Evolutionary conservation across 2,888 invertebrate species (phyloP), one percentile per base, ranked within the genome.

Genomic region (Heliconius erato): DNA sequence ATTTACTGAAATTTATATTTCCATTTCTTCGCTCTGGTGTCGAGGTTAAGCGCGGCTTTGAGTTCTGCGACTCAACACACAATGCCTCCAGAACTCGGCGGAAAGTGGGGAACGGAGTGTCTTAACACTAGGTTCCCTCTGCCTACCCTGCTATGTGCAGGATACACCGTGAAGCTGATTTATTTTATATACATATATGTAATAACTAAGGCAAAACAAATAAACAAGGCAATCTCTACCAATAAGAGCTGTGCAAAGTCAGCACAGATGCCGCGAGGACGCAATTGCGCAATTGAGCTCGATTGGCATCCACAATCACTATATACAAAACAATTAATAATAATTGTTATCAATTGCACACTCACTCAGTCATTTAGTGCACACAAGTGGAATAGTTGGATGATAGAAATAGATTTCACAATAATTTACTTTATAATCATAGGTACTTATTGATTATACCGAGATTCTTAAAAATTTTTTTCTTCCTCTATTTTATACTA

Each of bases 301-400:
- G 80, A 85, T 85, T 83, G 83, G 82, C 80, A 85, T 80, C 80
- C 80, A 82, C 84, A 83, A 84, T 84, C 83, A 79, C 80, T 76
- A 83, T 85, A 85, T 83, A 84, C 85, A 84, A 85, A 82, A 83
- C 80, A 84, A 85, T 85, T 84, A 83, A 82, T 84, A 74, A 82
- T 80, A 82, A 85, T 84, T 85, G 84, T 85, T 85, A 85, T 85
- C 85, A 81, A 85, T 84, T 85, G 85, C 79, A 84, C 74, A 84
- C 84, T 84, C 79, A 82, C 76, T 67, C 72, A 78, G 79, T 79
- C 79, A 82, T 84, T 79, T 82, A 79, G 78, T 79, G 78, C 69
- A 9, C 71, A 81, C 79, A 68, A 79, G 78, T 82, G 63, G 65
- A 26, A 44, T 69, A 32, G 26, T 78, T 65, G 32, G 11, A 35